These are phyloP conservation scores for Erebia ligea DNA, from an alignment of 2,888 invertebrate species.

Conservation along the genomic window DNA sequence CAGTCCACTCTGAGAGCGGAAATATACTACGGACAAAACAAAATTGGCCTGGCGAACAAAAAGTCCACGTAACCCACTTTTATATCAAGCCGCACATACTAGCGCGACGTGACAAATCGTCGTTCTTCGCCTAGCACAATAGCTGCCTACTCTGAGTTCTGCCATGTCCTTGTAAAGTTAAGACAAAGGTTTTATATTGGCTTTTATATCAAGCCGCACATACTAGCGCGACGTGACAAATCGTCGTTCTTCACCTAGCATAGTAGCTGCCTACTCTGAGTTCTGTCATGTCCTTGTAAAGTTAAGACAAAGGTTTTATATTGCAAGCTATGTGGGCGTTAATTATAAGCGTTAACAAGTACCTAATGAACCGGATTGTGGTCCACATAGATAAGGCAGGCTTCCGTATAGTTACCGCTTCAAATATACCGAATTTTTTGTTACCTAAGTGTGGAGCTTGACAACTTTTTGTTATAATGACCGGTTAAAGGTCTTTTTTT, in stretches of 20 bases:
- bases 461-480: background rate
- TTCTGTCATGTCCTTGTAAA: conserved; percentile 1
- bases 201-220: too few species aligned
- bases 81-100: too few species aligned
- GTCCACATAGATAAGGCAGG: conserved; percentile 10
- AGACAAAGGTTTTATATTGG: conserved; percentile 21
- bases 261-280: background rate
- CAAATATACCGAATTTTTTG: background rate
- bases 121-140: too few species aligned
- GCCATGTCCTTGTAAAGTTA: conserved; percentile 8
- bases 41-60: too few species aligned
- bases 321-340: conserved; percentile 2
- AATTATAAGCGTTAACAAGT: conserved; percentile 8
- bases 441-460: background rate
- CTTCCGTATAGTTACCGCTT: conserved; percentile 17
- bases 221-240: too few species aligned
- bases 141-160: background rate
- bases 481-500: conserved; percentile 5
- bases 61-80: too few species aligned
- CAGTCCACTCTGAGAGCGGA: too few species aligned
- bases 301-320: conserved; percentile 22
- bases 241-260: too few species aligned
- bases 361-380: conserved; percentile 16
- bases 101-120: too few species aligned
- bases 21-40: too few species aligned